phyloP scores from a whole-genome alignment of 2,113 vertebrate species.

The Hymenochirus boettgeri region DNA sequence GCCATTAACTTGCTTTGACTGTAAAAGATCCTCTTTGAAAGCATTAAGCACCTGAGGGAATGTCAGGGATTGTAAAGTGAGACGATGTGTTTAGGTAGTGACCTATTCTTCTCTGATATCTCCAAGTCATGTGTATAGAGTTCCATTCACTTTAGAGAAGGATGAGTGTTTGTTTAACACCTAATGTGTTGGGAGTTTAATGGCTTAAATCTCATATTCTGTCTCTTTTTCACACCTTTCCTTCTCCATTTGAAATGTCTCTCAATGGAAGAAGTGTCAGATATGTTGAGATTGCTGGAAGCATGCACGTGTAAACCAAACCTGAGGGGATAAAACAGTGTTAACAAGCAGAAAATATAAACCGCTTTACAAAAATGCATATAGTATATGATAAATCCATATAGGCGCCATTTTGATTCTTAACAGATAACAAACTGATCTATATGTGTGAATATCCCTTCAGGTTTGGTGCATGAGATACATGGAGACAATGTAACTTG shows the following conservation, averaged over 20 bases:
- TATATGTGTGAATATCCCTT: too few relatives aligned
- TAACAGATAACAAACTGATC: too few relatives aligned
- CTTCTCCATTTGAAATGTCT: constrained; percentile 23
- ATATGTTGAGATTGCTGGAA: constrained; percentile 23
- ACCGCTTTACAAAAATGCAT: too few relatives aligned
- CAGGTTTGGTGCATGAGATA: too few relatives aligned
- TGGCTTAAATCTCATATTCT: constrained; percentile 31
- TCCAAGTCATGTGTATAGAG: constrained; percentile 31
- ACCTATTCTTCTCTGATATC: constrained; percentile 33
- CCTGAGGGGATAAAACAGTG: constrained; percentile 5
- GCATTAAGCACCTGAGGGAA: constrained; percentile 21
- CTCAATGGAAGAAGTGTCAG: constrained; percentile 22
- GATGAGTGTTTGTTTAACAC: constrained; percentile 43
- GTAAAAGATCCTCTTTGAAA: constrained; percentile 32
- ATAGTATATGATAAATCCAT: too few relatives aligned
- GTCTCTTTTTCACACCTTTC: constrained; percentile 36
- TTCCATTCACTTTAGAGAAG: constrained; percentile 35
- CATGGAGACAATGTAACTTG: too few relatives aligned
- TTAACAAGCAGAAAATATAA: not conserved
- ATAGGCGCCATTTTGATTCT: too few relatives aligned
- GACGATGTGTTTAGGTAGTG: constrained; percentile 33
- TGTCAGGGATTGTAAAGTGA: constrained; percentile 31
- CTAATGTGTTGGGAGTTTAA: constrained; percentile 39
- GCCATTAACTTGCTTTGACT: constrained; percentile 27
- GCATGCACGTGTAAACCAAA: constrained; percentile 15